These are phyloP conservation scores for Engraulis encrasicolus DNA, from an alignment of 2,113 vertebrate genomes.

Conservation along the genomic window DNA sequence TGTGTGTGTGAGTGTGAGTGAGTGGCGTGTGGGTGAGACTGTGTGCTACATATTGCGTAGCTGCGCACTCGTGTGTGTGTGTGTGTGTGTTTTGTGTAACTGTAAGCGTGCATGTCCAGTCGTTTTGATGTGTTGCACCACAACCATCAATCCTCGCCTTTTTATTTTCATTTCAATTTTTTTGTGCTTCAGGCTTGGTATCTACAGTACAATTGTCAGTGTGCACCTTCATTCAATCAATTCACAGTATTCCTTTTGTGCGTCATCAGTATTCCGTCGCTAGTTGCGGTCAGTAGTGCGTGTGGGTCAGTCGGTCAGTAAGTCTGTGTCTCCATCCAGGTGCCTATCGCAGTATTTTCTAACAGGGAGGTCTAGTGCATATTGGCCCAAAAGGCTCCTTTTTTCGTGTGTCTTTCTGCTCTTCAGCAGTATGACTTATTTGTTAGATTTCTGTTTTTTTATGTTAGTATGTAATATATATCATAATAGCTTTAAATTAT, in stretches of 20 bases:
- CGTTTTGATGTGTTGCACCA: conserved; percentile 17
- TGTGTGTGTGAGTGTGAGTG: conserved; percentile 25
- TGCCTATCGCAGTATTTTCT: neutral
- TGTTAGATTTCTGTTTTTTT: neutral
- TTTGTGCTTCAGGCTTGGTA: conserved; percentile 9
- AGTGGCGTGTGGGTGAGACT: conserved; percentile 38
- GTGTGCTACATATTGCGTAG: conserved; percentile 25
- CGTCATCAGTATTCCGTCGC: neutral
- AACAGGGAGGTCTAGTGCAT: no score
- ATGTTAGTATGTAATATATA: neutral
- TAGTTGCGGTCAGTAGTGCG: conserved; percentile 8
- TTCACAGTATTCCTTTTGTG: conserved; percentile 23
- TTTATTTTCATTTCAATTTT: neutral
- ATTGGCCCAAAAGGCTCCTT: conserved; percentile 43
- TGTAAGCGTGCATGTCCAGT: conserved; percentile 15
- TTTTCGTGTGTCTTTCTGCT: conserved; percentile 25
- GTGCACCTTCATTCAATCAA: conserved; percentile 5
- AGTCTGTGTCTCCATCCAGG: neutral
- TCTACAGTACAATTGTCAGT: conserved; percentile 18
- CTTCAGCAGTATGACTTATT: conserved; percentile 51
- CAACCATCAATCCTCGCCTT: conserved; percentile 12
- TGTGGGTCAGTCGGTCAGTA: neutral
- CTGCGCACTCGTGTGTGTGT: conserved; percentile 48
- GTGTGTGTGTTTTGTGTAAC: neutral
- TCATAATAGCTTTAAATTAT: neutral